Percentiles rank a stretch among this genome's conserved stretches.
Conservation (phyloP, 2,113 vertebrate species). For the Paedocypris sp. region DNA sequence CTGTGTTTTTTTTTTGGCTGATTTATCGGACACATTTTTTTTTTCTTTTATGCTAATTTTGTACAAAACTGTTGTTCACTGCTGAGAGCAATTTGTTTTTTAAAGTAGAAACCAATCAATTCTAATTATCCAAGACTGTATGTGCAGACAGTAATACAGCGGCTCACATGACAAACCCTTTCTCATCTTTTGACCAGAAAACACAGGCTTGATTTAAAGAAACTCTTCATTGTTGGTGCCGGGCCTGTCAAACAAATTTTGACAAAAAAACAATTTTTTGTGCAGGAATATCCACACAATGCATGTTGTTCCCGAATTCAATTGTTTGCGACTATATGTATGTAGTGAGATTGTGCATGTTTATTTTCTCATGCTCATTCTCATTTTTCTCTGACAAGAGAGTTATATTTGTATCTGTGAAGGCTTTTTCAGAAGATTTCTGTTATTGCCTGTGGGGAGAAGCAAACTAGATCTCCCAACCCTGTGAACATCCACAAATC, state of each 20-base stretch:
- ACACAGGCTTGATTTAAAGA: background rate
- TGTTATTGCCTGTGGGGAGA: background rate
- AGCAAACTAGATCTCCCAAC: background rate
- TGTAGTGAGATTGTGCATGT: no score
- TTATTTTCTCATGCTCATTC: background rate
- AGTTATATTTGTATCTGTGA: constrained; percentile 1
- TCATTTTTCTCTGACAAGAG: background rate
- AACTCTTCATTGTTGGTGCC: constrained; percentile 3
- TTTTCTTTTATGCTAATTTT: constrained; percentile 11
- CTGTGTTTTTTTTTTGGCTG: background rate
- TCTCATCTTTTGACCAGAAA: background rate
- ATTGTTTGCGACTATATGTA: no score
- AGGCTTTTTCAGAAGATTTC: background rate
- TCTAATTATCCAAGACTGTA: constrained; percentile 46
- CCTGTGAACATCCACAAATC: no score
- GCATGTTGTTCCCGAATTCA: no score
- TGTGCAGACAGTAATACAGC: constrained; percentile 41
- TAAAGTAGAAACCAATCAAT: constrained; percentile 42
- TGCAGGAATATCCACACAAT: no score
- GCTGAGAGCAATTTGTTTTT: constrained; percentile 5
- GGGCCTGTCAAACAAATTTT: constrained; percentile 7
- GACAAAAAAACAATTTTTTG: no score
- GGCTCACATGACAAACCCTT: constrained; percentile 41
- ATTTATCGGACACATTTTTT: background rate
- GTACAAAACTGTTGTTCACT: background rate